phyloP scores from a whole-genome alignment of 1,140 invertebrate species.

The Apolygus lucorum region DNA sequence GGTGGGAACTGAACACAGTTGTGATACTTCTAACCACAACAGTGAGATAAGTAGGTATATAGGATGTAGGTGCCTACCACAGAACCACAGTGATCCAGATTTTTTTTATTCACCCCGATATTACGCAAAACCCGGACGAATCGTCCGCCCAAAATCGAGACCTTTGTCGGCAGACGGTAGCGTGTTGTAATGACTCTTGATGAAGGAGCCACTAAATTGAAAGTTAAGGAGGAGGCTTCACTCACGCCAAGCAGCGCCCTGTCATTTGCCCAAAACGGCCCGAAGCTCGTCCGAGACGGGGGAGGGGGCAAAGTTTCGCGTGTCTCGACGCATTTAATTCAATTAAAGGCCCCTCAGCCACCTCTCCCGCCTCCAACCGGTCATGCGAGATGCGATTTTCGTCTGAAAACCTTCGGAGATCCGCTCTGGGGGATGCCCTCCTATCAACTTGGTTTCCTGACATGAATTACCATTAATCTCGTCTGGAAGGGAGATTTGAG shows the following conservation, averaged over 20 bases:
- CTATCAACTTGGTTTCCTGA: background rate
- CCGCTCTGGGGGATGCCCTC: too few relatives aligned
- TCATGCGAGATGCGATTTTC: background rate
- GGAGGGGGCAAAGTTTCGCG: background rate
- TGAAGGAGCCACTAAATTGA: conserved; percentile 1
- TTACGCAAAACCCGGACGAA: background rate
- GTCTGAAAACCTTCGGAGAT: background rate
- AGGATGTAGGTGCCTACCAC: too few relatives aligned
- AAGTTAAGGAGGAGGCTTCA: background rate
- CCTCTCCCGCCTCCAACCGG: background rate
- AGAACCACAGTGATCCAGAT: conserved; percentile 1
- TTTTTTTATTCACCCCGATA: conserved; percentile 9
- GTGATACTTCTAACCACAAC: too few relatives aligned
- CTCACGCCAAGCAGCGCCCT: conserved; percentile 12
- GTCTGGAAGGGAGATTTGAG: background rate
- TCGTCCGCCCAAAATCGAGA: background rate
- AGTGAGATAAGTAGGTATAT: too few relatives aligned
- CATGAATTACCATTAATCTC: background rate
- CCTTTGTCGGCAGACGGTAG: conserved; percentile 12
- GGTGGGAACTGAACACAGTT: too few relatives aligned
- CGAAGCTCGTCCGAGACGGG: background rate
- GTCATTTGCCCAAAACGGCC: conserved; percentile 15
- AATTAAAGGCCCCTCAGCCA: background rate
- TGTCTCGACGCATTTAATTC: conserved; percentile 17
- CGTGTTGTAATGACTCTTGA: conserved; percentile 15